Conservation (phyloP, 2,113 vertebrate genomes). For the Hoplias malabaricus region DNA sequence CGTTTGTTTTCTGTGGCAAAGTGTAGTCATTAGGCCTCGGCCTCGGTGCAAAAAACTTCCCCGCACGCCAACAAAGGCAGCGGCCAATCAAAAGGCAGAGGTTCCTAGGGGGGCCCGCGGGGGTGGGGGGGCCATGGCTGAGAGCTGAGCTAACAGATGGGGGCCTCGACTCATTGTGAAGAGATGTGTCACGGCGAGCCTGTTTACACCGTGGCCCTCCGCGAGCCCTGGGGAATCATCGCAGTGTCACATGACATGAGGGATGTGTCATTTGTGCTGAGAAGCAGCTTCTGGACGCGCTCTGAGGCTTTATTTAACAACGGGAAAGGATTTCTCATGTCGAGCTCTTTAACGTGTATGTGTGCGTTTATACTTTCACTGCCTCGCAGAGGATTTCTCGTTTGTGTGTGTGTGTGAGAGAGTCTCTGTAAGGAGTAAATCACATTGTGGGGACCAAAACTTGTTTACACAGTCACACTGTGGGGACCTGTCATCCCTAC, state of each 20-base stretch:
- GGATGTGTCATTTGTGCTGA: constrained; percentile 34
- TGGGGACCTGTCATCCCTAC: no score
- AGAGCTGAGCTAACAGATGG: constrained; percentile 12
- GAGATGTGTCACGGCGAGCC: constrained; percentile 12
- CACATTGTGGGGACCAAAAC: no score
- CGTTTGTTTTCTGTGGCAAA: constrained; percentile 27
- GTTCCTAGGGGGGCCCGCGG: no score
- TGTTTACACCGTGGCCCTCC: constrained; percentile 36
- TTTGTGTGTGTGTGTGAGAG: constrained; percentile 2
- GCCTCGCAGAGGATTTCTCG: not conserved
- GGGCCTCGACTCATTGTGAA: constrained; percentile 7
- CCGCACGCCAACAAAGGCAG: not conserved
- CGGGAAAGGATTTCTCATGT: not conserved
- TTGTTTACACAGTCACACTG: no score
- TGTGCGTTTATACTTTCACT: not conserved
- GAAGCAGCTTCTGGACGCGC: constrained; percentile 12
- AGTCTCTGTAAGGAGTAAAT: not conserved
- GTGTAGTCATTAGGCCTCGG: constrained; percentile 5
- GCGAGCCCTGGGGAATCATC: constrained; percentile 20
- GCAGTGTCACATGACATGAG: constrained; percentile 32
- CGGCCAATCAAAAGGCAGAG: constrained; percentile 3
- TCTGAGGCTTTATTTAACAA: constrained; percentile 5
- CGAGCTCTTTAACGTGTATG: not conserved
- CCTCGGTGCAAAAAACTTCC: constrained; percentile 17
- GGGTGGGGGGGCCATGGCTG: not conserved